Evolutionary conservation across 2,113 vertebrate species (phyloP).

Genomic region (Gobiocypris rarus): DNA sequence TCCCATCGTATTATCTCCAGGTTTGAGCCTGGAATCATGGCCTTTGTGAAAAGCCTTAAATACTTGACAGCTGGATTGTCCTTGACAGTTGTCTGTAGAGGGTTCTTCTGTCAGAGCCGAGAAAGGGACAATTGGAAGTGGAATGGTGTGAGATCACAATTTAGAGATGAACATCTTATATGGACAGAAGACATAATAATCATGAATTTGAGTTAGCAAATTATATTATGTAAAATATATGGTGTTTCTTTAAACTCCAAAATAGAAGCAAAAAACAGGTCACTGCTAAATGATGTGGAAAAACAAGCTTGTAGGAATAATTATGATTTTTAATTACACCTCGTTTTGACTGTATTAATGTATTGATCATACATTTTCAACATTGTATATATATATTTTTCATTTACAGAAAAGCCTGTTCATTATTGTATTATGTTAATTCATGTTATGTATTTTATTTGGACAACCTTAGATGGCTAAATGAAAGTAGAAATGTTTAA

Average conservation of each 20-base stretch:
- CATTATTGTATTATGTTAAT: neutral
- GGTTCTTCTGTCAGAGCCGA: neutral
- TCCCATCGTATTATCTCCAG: constrained; percentile 64
- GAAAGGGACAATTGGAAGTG: neutral
- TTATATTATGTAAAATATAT: neutral
- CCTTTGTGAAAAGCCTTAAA: constrained; percentile 28
- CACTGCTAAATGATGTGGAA: too few relatives aligned
- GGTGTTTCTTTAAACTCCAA: neutral
- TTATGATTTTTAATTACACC: neutral
- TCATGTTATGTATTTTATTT: neutral
- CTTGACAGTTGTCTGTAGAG: constrained; percentile 9
- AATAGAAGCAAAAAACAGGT: neutral
- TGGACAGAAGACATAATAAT: neutral
- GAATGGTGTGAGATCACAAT: neutral
- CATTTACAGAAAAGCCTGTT: neutral
- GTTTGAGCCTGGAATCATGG: constrained; percentile 10
- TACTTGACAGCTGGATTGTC: constrained; percentile 25
- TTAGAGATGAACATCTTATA: neutral
- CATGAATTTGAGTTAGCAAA: neutral
- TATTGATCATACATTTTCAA: too few relatives aligned
- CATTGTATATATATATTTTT: too few relatives aligned
- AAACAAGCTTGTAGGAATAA: neutral
- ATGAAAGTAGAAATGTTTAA: neutral
- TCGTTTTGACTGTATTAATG: neutral
- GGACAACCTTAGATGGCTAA: neutral